Evolutionary conservation across 2,797 vertebrate genomes (phyloP), one percentile per base, ranked within the genome.

Genomic region (Gadopsis bispinosus): DNA sequence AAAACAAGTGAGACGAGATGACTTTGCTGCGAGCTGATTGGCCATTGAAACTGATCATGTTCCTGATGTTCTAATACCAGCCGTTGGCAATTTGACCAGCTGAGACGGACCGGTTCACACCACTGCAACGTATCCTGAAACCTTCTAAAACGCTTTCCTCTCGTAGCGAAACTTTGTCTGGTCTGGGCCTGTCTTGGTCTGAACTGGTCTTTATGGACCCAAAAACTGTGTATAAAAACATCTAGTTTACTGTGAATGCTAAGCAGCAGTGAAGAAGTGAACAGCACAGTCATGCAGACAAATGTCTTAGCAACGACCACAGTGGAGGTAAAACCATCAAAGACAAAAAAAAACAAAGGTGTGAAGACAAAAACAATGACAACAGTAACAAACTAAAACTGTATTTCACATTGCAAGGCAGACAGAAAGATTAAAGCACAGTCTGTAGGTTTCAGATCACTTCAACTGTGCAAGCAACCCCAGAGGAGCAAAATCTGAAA

Each of bases 381-480:
- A 68, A 29, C 20, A 41, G 29, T 11, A 74, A 71, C 74, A 85
- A 56, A 74, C 73, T 75, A 13, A 80, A 77, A 73, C 6, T 58
- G 56, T 45, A 79, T 71, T 83, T 81, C 61, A 84, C 69, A 71
- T 29, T 72, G 74, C 43, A 85, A 67, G 39, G 72, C 69, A 85
- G 68, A 85, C 59, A 78, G 77, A 64, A 41, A 79, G 85, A 90
- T 87, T 84, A 89, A 87, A 91, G 80, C 37, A 61, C 16, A 69
- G 60, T 74, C 59, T 89, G 85, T 69, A 69, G 72, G 63, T 83
- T 84, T 88, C 61, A 85, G 71, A 87, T 88, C 75, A 68, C 87
- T 86, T 89, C 78, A 88, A 78, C 53, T 33, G 68, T 87, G 71
- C 67, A 48, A 69, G 70, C 60, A 70, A 45, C 64, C 89, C 75